Evolutionary conservation across 2,888 invertebrate genomes (phyloP), one percentile per base, ranked within the genome.

Genomic region (Agonopterix subpropinquella): DNA sequence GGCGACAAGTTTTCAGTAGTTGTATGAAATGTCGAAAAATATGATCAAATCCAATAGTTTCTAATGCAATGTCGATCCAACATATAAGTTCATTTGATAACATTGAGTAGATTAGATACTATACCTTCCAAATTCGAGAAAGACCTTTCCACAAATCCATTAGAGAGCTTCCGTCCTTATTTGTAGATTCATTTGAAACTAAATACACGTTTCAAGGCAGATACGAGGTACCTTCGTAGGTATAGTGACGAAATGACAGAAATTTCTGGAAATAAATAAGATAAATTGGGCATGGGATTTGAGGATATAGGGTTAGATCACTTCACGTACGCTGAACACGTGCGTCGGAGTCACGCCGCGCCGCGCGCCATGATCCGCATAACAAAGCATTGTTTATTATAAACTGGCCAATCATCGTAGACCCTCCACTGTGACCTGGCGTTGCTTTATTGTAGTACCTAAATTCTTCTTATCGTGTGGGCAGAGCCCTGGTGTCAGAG

Each of bases 301-400:
- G 65, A 70, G 70, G 70, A 72, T 73, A 68, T 65, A 59, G 63
- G 63, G 57, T 59, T 55, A 53, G 59, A 72, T 76, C 67, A 62
- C 54, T 67, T 56, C 28, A 35, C 45, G 49, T 52, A 79, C 58
- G 64, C 78, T 44, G 67, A 65, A 64, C 79, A 79, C 79, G 77
- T 73, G 73, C 70, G 73, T 67, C 57, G 71, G 70, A 76, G 79
- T 77, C 80, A 80, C 78, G 78, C 70, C 58, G 59, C 78, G 78
- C 70, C 58, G 59, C 53, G 41, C 11, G 61, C 69, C 79, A 78
- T 77, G 80, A 52, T 57, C 59, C 53, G 73, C 66, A 65, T 79
- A 58, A 58, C 59, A 67, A 77, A 59, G 47, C 47, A 56, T 58
- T 53, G 56, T 51, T 53, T 55, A 61, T 65, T 61, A 65, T 45